A percentile compares a stretch with the other conserved stretches of the same genome.
phyloP scores from a whole-genome alignment of 2,113 vertebrate genomes.

The Macquaria ambigua region DNA sequence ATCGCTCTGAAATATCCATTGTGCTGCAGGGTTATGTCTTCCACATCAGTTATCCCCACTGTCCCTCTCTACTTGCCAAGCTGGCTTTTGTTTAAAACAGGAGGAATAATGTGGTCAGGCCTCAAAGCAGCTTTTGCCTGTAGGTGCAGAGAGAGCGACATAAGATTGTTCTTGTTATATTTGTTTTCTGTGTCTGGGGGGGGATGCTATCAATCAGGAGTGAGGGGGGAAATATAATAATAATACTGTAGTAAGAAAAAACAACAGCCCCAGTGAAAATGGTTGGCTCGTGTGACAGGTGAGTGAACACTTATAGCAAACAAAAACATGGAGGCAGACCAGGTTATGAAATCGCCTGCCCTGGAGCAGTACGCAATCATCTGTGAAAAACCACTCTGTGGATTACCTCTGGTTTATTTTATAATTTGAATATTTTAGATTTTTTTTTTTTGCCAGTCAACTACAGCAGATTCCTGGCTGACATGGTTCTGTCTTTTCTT shows the following conservation, averaged over 20 bases:
- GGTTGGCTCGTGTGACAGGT: slow-evolving; percentile 60
- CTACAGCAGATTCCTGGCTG: neutral
- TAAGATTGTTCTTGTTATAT: slow-evolving; percentile 68
- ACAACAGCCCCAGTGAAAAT: slow-evolving; percentile 56
- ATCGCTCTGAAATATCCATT: slow-evolving; percentile 42
- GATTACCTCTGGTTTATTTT: neutral
- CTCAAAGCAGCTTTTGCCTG: slow-evolving; percentile 65
- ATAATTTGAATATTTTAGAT: neutral
- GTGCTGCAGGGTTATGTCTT: slow-evolving; percentile 31
- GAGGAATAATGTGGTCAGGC: slow-evolving; percentile 62
- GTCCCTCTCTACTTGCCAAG: slow-evolving; percentile 38
- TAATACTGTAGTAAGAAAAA: slow-evolving; percentile 34
- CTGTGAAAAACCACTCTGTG: neutral
- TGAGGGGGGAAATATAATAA: slow-evolving; percentile 59
- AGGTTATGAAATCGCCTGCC: slow-evolving; percentile 21
- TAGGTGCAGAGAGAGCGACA: slow-evolving; percentile 50
- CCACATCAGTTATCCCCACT: slow-evolving; percentile 23
- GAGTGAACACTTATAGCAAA: slow-evolving; percentile 49
- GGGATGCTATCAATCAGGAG: slow-evolving; percentile 77
- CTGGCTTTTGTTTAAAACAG: slow-evolving; percentile 71
- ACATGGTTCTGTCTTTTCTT: neutral
- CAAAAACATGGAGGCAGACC: slow-evolving; percentile 28
- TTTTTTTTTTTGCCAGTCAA: neutral
- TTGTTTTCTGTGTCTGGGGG: slow-evolving; percentile 75
- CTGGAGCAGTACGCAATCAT: slow-evolving; percentile 10